phyloP scores from a whole-genome alignment of 2,888 invertebrate species.

The Drosophila acutilabella region DNA sequence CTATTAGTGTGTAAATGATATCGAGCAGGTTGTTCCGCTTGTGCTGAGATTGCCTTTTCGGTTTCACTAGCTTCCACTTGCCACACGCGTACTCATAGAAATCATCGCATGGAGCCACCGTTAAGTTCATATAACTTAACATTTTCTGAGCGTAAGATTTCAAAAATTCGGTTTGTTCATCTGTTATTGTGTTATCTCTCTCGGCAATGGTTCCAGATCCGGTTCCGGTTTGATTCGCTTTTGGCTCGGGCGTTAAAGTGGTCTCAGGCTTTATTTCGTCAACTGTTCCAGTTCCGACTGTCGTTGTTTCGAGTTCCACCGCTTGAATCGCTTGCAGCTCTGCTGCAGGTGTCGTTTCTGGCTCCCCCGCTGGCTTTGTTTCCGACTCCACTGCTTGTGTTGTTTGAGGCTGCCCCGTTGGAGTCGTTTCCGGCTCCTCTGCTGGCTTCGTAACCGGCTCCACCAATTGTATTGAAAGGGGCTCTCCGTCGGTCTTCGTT shows the following conservation, averaged over 20 bases:
- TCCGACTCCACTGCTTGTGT: too few relatives aligned
- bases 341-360: too few relatives aligned
- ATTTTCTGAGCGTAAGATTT: slow-evolving; percentile 72
- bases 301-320: not conserved
- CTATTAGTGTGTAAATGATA: slow-evolving; percentile 65
- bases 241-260: too few relatives aligned
- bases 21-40: slow-evolving; percentile 79
- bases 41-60: slow-evolving; percentile 51
- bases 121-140: slow-evolving; percentile 80
- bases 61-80: slow-evolving; percentile 76
- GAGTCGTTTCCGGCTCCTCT: not conserved
- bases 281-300: not conserved
- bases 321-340: too few relatives aligned
- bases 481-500: too few relatives aligned
- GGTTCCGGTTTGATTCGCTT: too few relatives aligned
- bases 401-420: not conserved
- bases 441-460: not conserved
- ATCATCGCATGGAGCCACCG: slow-evolving; percentile 80
- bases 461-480: too few relatives aligned
- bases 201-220: not conserved
- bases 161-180: slow-evolving; percentile 46
- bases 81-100: slow-evolving; percentile 83
- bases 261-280: too few relatives aligned
- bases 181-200: slow-evolving; percentile 50
- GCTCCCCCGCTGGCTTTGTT: too few relatives aligned